phyloP scores from a whole-genome alignment of 2,888 invertebrate species.

The Ectemnius continuus region DNA sequence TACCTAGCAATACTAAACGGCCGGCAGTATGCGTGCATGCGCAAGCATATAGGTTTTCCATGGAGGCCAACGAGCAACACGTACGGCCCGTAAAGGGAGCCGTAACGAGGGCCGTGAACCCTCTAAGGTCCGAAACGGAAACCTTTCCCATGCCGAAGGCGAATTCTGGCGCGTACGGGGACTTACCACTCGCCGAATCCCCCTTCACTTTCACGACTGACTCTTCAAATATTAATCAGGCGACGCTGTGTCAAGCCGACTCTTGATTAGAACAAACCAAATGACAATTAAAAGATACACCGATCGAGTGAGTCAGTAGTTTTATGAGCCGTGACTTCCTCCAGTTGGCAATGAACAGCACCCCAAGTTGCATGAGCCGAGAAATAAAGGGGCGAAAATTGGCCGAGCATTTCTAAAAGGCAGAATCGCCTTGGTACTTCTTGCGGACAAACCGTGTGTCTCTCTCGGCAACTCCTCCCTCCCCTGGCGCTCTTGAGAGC shows the following conservation, averaged over 20 bases:
- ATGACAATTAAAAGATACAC: no score
- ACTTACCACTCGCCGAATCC: slow-evolving; percentile 30
- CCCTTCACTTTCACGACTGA: not conserved
- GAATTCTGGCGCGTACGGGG: slow-evolving; percentile 41
- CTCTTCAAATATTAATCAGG: not conserved
- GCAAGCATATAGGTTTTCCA: slow-evolving; percentile 50
- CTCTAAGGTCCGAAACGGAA: slow-evolving; percentile 28
- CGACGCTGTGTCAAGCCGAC: no score
- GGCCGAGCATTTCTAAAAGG: not conserved
- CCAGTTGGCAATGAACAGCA: not conserved
- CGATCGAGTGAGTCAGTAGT: not conserved
- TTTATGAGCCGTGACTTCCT: slow-evolving; percentile 4
- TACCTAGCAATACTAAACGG: slow-evolving; percentile 59
- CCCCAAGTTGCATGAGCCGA: not conserved
- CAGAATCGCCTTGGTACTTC: not conserved
- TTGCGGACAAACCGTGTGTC: not conserved
- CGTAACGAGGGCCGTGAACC: slow-evolving; percentile 60
- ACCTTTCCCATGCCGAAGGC: slow-evolving; percentile 47
- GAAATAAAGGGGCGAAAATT: not conserved
- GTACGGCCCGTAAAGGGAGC: slow-evolving; percentile 60
- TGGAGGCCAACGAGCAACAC: slow-evolving; percentile 47
- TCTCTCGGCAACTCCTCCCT: slow-evolving; percentile 24
- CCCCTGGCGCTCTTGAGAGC: slow-evolving; percentile 30
- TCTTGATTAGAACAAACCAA: no score
- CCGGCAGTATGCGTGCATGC: slow-evolving; percentile 36